A percentile compares a stretch with the other conserved stretches of the same genome.
Conservation (phyloP, 2,797 vertebrate species). For the Nyctalus aviator region DNA sequence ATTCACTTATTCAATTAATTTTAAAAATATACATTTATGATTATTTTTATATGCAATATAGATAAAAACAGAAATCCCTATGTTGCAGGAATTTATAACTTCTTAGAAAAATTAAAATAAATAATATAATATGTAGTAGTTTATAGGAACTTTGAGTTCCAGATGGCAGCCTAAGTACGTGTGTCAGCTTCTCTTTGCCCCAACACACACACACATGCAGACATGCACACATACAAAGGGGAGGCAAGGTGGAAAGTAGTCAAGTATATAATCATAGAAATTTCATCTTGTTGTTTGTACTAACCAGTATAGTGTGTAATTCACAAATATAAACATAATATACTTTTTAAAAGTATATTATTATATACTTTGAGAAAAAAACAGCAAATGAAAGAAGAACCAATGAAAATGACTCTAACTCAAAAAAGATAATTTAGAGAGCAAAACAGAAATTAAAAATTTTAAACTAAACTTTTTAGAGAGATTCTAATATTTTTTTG, state of each 20-base stretch:
- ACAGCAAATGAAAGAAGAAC: neutral
- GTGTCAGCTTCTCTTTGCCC: neutral
- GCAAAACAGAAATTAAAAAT: neutral
- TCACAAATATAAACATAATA: conserved; percentile 7
- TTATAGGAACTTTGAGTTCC: neutral
- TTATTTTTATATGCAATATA: neutral
- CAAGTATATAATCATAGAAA: neutral
- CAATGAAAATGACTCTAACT: neutral
- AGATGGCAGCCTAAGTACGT: neutral
- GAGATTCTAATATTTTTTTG: neutral
- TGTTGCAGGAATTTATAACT: neutral
- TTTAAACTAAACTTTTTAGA: neutral
- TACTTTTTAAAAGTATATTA: neutral
- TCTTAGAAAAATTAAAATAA: conserved; percentile 23
- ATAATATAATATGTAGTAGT: neutral
- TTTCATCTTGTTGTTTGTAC: neutral
- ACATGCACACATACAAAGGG: neutral
- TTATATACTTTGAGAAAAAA: neutral
- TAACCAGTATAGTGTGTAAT: neutral
- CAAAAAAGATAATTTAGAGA: neutral
- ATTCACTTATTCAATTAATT: conserved; percentile 5
- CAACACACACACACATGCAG: neutral
- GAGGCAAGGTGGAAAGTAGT: neutral
- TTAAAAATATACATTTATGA: neutral
- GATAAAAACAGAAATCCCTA: conserved; percentile 7